Evolutionary conservation across 2,797 vertebrate genomes (phyloP).

Genomic region (Streptopelia turtur): DNA sequence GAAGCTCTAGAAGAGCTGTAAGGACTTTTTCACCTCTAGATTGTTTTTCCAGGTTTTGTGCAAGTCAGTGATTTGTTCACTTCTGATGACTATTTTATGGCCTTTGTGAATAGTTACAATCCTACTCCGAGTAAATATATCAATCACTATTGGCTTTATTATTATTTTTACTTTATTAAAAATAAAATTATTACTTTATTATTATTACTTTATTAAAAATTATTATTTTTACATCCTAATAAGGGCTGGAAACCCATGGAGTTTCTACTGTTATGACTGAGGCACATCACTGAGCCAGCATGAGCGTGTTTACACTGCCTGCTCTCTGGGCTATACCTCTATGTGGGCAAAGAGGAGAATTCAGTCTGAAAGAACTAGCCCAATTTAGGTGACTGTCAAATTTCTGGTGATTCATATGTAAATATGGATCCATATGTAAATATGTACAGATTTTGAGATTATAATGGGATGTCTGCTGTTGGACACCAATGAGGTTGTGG

Average conservation of each 20-base stretch:
- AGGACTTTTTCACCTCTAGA: neutral
- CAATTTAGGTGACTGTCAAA: neutral
- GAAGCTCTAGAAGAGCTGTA: neutral
- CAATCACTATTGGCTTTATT: neutral
- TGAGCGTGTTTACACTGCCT: neutral
- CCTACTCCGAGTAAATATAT: neutral
- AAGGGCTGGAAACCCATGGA: neutral
- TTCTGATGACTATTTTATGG: neutral
- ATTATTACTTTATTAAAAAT: no score
- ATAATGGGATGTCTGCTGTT: neutral
- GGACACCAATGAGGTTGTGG: neutral
- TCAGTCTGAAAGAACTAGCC: neutral
- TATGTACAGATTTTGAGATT: neutral
- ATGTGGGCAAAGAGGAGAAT: neutral
- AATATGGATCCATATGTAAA: neutral
- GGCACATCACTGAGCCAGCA: neutral
- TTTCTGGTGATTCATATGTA: neutral
- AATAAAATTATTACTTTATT: no score
- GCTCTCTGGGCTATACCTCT: neutral
- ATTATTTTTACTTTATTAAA: no score
- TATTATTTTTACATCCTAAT: neutral
- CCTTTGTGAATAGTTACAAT: neutral
- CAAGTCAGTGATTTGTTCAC: neutral
- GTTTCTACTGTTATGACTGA: neutral
- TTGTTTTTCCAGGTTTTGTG: neutral